phyloP scores from a whole-genome alignment of 2,113 vertebrate species.

The Aplodontia rufa region DNA sequence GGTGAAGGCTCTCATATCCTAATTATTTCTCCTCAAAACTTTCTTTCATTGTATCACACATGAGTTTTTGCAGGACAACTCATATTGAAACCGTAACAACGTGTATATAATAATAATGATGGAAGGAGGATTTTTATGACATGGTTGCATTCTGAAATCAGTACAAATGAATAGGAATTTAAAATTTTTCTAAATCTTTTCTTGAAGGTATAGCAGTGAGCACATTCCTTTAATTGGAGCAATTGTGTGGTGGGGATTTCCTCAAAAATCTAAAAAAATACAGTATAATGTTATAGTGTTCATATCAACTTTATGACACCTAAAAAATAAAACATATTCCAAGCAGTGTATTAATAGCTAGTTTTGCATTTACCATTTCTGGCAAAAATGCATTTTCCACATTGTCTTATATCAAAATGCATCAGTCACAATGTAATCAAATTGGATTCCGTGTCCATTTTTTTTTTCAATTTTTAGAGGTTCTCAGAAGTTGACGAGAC shows the following conservation, averaged over 20 bases:
- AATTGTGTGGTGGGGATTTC: background rate
- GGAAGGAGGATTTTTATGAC: background rate
- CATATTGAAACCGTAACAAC: background rate
- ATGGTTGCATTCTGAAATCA: background rate
- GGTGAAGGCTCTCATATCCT: too few species aligned
- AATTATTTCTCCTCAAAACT: too few species aligned
- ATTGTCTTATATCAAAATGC: background rate
- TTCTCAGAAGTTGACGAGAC: background rate
- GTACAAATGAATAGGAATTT: background rate
- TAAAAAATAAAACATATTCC: conserved; percentile 28
- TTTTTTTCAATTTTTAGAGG: background rate
- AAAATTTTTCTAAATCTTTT: background rate
- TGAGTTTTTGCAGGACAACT: too few species aligned
- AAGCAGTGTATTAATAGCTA: background rate
- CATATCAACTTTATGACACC: background rate
- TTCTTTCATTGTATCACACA: too few species aligned
- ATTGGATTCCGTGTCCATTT: background rate
- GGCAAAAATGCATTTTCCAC: background rate
- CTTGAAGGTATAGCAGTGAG: background rate
- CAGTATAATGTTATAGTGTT: background rate
- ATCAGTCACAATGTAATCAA: background rate
- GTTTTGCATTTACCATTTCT: background rate
- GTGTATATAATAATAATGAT: background rate
- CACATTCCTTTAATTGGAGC: background rate
- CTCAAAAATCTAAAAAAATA: background rate